These are phyloP conservation scores for Nephrotoma guestfalica DNA, from an alignment of 2,888 invertebrate genomes.

Conservation along the genomic window DNA sequence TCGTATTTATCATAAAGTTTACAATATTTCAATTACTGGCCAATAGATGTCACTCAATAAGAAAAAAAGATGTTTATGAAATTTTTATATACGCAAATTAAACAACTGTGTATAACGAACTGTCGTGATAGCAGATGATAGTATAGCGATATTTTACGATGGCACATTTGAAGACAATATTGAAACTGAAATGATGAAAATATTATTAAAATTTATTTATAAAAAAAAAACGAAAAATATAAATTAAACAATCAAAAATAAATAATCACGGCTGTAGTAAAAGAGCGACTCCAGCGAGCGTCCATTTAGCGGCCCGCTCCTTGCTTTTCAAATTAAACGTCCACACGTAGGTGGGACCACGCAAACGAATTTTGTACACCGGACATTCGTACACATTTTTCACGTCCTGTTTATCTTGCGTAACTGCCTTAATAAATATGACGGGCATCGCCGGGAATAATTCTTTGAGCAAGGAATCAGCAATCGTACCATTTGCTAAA, in stretches of 20 bases:
- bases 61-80: too few species aligned
- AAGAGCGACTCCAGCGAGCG: conserved; percentile 77
- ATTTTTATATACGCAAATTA: too few species aligned
- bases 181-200: too few species aligned
- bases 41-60: too few species aligned
- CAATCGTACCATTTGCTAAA: conserved; percentile 55
- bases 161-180: too few species aligned
- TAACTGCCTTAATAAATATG: conserved; percentile 71
- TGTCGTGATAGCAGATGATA: too few species aligned
- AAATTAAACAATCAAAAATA: background rate
- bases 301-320: conserved; percentile 81
- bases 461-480: conserved; percentile 77
- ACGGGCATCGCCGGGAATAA: conserved; percentile 84
- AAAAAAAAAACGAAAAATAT: background rate
- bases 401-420: conserved; percentile 77
- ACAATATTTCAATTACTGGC: too few species aligned
- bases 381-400: conserved; percentile 85
- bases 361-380: conserved; percentile 76
- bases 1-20: too few species aligned
- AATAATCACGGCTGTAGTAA: conserved; percentile 57
- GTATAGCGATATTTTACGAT: too few species aligned
- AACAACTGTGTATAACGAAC: too few species aligned
- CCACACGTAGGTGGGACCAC: conserved; percentile 88
- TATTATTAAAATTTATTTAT: background rate
- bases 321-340: conserved; percentile 83